Evolutionary conservation across 2,888 invertebrate species (phyloP), one percentile per base, ranked within the genome.

Genomic region (Drosophila gaucha): DNA sequence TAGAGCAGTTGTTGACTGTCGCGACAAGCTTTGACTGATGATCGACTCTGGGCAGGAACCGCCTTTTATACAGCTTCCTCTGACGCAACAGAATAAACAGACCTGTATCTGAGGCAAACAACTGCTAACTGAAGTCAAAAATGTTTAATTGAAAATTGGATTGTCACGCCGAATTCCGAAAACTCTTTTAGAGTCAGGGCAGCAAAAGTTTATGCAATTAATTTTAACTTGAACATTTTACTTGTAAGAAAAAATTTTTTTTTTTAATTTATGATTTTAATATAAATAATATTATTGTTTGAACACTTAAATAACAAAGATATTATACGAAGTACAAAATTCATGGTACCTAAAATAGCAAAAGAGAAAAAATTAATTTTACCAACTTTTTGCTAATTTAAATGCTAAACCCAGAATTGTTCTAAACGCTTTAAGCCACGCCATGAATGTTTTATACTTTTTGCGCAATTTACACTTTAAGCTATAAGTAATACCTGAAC

Each of bases 1-100:
- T 33, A 43, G 39, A 50, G 73, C 54, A 70, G 73, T 54, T 49
- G 43, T 52, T 46, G 62, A 51, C 36, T 60, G 63, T 20, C 26
- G 28, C 28, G 66, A 73, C 80, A 62, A 78, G 59, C 63, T 68
- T 58, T 85, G 65, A 78, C 88, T 87, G 88, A 80, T 80, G 62
- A 43, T 60, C 46, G 22, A 30, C 41, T 59, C 16, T 22, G 8
- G 20, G 1, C n/a, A 16, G 22, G 14, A 5, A 5, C 8, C 10
- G 60, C 18, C 64, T 86, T 79, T 65, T 82, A 56, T 56, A 22
- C 35, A 8, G 1, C 20, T 55, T 35, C 14, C 20, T 35, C 20
- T n/a, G n/a, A 14, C 18, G 5, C 8, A 12, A 35, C n/a, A n/a
- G n/a, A n/a, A n/a, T n/a, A n/a, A n/a, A n/a, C n/a, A n/a, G n/a